phyloP scores from a whole-genome alignment of 2,888 invertebrate genomes.

The Brenthis hecate region DNA sequence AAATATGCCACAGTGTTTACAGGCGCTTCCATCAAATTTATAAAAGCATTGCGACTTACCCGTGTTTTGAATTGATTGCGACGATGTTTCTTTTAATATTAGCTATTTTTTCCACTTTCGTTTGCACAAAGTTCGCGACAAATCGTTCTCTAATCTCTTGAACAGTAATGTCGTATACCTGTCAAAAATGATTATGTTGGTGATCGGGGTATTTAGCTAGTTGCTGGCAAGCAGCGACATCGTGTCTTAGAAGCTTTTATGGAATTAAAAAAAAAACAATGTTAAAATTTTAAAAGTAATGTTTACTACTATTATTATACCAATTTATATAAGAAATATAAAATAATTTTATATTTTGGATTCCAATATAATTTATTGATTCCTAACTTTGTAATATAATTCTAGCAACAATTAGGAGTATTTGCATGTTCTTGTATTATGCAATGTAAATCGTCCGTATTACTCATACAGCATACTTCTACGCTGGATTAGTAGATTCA shows the following conservation, averaged over 20 bases:
- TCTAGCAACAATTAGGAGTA: no score
- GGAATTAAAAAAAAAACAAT: neutral
- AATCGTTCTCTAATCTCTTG: slow-evolving; percentile 41
- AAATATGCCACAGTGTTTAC: slow-evolving; percentile 49
- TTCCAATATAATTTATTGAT: no score
- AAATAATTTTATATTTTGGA: no score
- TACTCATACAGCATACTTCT: no score
- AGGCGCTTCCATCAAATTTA: slow-evolving; percentile 12
- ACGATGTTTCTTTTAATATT: slow-evolving; percentile 20
- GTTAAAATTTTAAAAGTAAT: no score
- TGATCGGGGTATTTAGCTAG: slow-evolving; percentile 15
- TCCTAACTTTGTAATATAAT: no score
- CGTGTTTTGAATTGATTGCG: slow-evolving; percentile 24
- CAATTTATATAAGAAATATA: no score
- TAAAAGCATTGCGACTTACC: slow-evolving; percentile 37
- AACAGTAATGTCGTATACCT: slow-evolving; percentile 43
- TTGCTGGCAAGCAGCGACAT: slow-evolving; percentile 14
- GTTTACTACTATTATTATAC: no score
- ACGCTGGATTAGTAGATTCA: no score
- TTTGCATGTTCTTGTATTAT: no score
- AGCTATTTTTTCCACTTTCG: slow-evolving; percentile 40
- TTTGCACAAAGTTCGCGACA: slow-evolving; percentile 60
- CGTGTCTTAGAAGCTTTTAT: neutral
- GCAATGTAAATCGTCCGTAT: no score
- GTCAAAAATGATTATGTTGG: slow-evolving; percentile 42